Base-by-base conservation (phyloP, 2,113 vertebrate species). In the Megaceryle torquata region DNA sequence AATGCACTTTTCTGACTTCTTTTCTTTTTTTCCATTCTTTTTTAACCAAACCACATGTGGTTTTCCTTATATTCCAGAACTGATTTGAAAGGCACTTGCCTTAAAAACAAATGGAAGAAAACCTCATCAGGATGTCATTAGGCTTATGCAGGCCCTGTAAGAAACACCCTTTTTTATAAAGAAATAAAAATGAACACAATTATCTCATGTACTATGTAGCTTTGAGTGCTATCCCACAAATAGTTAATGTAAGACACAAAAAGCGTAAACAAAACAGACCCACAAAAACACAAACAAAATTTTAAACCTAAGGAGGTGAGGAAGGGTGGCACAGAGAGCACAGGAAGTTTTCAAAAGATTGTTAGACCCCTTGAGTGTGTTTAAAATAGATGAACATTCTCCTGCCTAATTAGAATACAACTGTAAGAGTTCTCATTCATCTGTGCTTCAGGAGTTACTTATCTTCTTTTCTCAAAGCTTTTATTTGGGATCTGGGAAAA, bases 271-370 rank as follows among this genome's bases (percentile, higher is more conserved):
- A 3, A 88, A 60, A 10, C 7, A 74, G 65, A 43, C 25, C 12
- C 39, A 59, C 20, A 24, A 51, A 68, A 72, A 77, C 16, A 2
- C 1, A 15, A 93, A 59, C 51, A 67, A 21, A 91, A 44, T 4
- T 75, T 78, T 56, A 78, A 93, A 87, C 12, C 25, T 20, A 25
- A 51, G 76, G 43, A 75, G 29, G 21, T 37, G 69, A 91, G 81
- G 74, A 95, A 83, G 83, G 56, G 74, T 0, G 1, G 46, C 86
- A 57, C 57, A 69, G 37, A 20, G 43, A 46, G 33, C 25, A 33
- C 72, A 86, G 86, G 86, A 95, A 95, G 86, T 61, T 91, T 84
- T 95, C 81, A 44, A n/a, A 81, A 91, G 65, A 35, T 64, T 79
- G 77, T 76, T 76, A 82, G 69, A 60, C 15, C 44, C 43, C 33